Conservation (phyloP, 2,113 vertebrate species). For the Melanerpes formicivorus region DNA sequence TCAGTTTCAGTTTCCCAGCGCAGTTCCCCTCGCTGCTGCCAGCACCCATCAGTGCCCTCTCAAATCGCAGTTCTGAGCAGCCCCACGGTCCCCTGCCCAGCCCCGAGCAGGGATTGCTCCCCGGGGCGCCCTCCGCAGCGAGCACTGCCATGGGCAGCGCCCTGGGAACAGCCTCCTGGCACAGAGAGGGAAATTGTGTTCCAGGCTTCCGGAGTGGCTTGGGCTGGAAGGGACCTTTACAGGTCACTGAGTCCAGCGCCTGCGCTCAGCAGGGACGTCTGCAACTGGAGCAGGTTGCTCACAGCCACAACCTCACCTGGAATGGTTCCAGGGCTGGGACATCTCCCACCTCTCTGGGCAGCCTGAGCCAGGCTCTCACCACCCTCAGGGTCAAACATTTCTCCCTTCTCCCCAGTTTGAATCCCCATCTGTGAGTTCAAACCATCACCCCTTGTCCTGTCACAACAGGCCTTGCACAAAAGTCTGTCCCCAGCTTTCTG, state of each 20-base stretch:
- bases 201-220: not conserved
- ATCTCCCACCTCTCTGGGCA: not conserved
- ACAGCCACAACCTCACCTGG: not conserved
- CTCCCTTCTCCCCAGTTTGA: not conserved
- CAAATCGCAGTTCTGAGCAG: not conserved
- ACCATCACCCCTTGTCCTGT: not conserved
- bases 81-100: not conserved
- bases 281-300: not conserved
- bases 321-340: not conserved
- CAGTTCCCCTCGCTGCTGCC: not conserved
- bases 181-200: not conserved
- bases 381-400: not conserved
- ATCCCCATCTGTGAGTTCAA: not conserved
- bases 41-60: not conserved
- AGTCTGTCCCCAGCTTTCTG: not conserved
- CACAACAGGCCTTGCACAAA: not conserved
- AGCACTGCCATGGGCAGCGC: not conserved
- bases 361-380: not conserved
- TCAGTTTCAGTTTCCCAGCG: not conserved
- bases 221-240: not conserved
- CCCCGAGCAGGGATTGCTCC: not conserved
- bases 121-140: not conserved
- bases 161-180: not conserved
- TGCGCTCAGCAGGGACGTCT: not conserved
- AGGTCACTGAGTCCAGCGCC: not conserved